These are phyloP conservation scores for Neosilurus mollespiculum DNA, from an alignment of 2,797 vertebrate species.

Conservation along the genomic window DNA sequence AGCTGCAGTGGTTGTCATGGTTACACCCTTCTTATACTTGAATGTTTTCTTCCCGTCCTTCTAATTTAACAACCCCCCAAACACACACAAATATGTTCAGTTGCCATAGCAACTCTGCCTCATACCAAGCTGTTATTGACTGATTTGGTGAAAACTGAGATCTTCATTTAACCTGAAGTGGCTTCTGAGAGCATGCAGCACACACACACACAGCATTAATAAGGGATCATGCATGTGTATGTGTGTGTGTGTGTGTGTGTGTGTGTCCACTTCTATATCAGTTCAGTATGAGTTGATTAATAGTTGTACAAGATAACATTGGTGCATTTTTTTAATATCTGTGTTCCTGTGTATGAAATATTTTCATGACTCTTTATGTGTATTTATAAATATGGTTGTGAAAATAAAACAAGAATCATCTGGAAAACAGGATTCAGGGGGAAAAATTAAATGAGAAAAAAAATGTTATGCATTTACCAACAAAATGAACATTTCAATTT, in stretches of 20 bases:
- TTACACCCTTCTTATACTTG: conserved; percentile 27
- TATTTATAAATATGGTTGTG: too few species aligned
- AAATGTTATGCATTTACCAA: too few species aligned
- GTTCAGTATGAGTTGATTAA: not conserved
- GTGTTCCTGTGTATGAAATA: not conserved
- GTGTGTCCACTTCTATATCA: not conserved
- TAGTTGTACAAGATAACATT: not conserved
- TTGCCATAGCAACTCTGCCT: conserved; percentile 69
- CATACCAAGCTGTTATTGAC: conserved; percentile 16
- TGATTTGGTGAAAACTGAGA: conserved; percentile 35
- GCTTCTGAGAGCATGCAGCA: not conserved
- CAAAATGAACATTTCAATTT: too few species aligned
- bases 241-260: conserved; percentile 33
- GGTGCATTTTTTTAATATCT: not conserved
- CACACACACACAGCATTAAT: not conserved
- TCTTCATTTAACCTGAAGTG: conserved; percentile 18
- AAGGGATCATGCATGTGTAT: not conserved
- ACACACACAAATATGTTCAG: conserved; percentile 50
- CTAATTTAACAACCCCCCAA: conserved; percentile 17
- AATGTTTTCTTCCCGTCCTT: conserved; percentile 42
- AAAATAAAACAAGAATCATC: too few species aligned
- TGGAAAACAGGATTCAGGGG: too few species aligned
- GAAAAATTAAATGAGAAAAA: too few species aligned
- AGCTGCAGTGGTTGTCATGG: conserved; percentile 35
- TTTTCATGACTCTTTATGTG: too few species aligned